Conservation (phyloP, 2,113 vertebrate species). For the Gymnobelideus leadbeateri region DNA sequence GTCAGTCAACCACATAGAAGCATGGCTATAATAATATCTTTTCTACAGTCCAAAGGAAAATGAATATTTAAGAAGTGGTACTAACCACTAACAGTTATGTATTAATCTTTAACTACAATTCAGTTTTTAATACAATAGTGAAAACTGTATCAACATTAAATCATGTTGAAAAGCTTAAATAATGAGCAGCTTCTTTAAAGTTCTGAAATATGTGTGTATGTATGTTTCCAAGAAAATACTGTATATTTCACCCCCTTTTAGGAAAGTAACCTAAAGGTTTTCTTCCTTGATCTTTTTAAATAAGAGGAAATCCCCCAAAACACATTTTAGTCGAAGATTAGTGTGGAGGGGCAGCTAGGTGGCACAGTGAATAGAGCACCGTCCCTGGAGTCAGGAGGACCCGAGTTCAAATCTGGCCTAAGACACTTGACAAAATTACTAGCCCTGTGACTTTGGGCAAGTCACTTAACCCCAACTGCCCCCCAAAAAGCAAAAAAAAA, state of each 20-base stretch:
- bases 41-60: constrained; percentile 34
- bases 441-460: too few species aligned
- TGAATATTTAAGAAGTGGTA: constrained; percentile 48
- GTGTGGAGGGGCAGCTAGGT: too few species aligned
- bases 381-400: too few species aligned
- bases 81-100: not conserved
- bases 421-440: too few species aligned
- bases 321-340: constrained; percentile 45
- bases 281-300: constrained; percentile 48
- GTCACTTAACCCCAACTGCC: too few species aligned
- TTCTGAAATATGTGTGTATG: constrained; percentile 49
- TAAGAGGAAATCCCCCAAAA: constrained; percentile 54
- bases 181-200: constrained; percentile 41
- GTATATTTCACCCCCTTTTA: constrained; percentile 32
- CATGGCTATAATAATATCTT: constrained; percentile 45
- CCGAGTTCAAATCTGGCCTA: too few species aligned
- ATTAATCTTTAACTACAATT: constrained; percentile 54
- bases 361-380: too few species aligned
- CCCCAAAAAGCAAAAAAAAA: too few species aligned
- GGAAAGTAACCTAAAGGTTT: constrained; percentile 56
- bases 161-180: constrained; percentile 57
- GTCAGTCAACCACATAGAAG: not conserved
- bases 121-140: constrained; percentile 56
- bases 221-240: constrained; percentile 71
- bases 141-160: constrained; percentile 38